phyloP scores from a whole-genome alignment of 2,113 vertebrate species.

The Morphnarchus princeps region DNA sequence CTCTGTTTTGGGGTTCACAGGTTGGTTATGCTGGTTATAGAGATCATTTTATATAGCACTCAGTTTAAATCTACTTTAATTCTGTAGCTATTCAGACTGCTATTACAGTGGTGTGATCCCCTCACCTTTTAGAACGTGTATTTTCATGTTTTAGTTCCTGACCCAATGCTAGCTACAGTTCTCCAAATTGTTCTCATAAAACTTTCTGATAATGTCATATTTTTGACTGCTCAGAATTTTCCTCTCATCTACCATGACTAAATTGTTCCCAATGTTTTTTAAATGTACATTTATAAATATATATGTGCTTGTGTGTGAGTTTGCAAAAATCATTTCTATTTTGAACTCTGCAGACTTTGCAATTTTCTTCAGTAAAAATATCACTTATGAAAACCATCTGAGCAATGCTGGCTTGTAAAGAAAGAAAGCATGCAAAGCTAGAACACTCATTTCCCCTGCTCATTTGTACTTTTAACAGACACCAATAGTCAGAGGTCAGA shows the following conservation, averaged over 20 bases:
- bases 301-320: neutral
- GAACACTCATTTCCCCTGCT: neutral
- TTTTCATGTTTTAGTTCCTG: neutral
- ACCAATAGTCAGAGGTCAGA: neutral
- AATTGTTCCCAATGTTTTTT: neutral
- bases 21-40: neutral
- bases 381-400: neutral
- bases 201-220: neutral
- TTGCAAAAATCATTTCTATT: conserved; percentile 9
- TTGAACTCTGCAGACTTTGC: neutral
- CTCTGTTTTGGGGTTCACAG: neutral
- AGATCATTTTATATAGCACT: neutral
- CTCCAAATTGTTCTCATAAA: neutral
- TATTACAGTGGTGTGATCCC: neutral
- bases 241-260: neutral
- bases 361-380: conserved; percentile 19
- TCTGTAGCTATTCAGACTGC: neutral
- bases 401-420: neutral
- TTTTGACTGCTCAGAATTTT: neutral
- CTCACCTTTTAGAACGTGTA: neutral
- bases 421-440: neutral
- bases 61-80: neutral
- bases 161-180: neutral
- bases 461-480: neutral
- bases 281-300: conserved; percentile 9